phyloP scores from a whole-genome alignment of 1,140 invertebrate genomes.

The Drosophila auraria region DNA sequence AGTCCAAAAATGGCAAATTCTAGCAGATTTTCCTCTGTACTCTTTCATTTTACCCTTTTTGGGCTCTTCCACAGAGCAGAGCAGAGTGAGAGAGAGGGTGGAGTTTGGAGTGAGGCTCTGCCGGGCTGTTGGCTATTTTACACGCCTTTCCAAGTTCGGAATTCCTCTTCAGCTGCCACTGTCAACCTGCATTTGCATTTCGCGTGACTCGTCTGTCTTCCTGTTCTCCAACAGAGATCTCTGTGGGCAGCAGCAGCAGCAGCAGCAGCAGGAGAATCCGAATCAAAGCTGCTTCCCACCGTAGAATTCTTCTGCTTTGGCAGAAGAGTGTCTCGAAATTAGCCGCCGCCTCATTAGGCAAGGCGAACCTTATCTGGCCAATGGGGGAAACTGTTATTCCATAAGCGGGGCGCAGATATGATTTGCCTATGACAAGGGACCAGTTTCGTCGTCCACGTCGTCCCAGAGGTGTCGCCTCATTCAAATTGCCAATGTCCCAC shows the following conservation, averaged over 20 bases:
- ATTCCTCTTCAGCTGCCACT: conserved; percentile 50
- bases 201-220: conserved; percentile 61
- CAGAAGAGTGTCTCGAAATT: conserved; percentile 54
- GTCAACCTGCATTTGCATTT: conserved; percentile 78
- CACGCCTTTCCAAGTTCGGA: conserved; percentile 45
- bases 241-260: conserved; percentile 28
- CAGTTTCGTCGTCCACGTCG: conserved; percentile 21
- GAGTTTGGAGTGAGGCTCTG: neutral
- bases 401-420: conserved; percentile 57
- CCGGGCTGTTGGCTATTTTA: conserved; percentile 54
- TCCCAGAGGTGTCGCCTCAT: conserved; percentile 52
- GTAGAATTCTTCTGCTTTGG: conserved; percentile 9
- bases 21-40: conserved; percentile 72
- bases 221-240: conserved; percentile 19
- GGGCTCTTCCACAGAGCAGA: neutral
- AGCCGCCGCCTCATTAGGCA: conserved; percentile 74
- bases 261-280: conserved; percentile 19
- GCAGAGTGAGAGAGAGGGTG: neutral
- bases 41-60: conserved; percentile 72
- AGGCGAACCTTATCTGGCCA: conserved; percentile 61
- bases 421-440: conserved; percentile 75
- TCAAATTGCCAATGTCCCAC: conserved; percentile 35
- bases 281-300: conserved; percentile 58
- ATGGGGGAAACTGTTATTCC: conserved; percentile 34
- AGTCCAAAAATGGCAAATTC: conserved; percentile 74